Percentiles rank a stretch among this genome's conserved stretches.
phyloP scores from a whole-genome alignment of 2,888 invertebrate genomes.

The Escarpia spicata region DNA sequence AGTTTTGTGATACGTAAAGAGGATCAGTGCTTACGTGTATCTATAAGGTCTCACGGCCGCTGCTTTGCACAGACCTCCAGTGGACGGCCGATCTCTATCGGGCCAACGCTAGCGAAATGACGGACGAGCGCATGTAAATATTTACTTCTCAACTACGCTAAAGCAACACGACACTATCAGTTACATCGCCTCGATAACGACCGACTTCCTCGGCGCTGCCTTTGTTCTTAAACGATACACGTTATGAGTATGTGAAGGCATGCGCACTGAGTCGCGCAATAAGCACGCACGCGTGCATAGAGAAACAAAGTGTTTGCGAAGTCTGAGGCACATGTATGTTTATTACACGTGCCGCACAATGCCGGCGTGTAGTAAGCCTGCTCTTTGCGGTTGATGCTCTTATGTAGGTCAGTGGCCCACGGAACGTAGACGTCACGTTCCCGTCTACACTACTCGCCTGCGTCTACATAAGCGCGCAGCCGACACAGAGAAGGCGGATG shows the following conservation, averaged over 20 bases:
- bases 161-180: conserved; percentile 9
- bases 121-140: neutral
- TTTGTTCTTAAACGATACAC: conserved; percentile 14
- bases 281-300: neutral
- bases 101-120: neutral
- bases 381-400: neutral
- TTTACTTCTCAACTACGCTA: conserved; percentile 13
- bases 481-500: neutral
- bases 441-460: neutral
- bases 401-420: neutral
- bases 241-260: neutral
- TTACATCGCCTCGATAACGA: conserved; percentile 12
- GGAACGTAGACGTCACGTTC: neutral
- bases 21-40: neutral
- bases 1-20: neutral
- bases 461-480: neutral
- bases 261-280: neutral
- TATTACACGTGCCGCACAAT: neutral
- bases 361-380: neutral
- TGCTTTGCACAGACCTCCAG: neutral
- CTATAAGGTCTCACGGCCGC: too few species aligned
- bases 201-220: neutral
- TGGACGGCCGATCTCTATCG: neutral
- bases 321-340: neutral
- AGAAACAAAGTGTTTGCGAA: neutral